Evolutionary conservation across 2,113 vertebrate genomes (phyloP), one percentile per base, ranked within the genome.

Genomic region (Mormyrus lacerda): DNA sequence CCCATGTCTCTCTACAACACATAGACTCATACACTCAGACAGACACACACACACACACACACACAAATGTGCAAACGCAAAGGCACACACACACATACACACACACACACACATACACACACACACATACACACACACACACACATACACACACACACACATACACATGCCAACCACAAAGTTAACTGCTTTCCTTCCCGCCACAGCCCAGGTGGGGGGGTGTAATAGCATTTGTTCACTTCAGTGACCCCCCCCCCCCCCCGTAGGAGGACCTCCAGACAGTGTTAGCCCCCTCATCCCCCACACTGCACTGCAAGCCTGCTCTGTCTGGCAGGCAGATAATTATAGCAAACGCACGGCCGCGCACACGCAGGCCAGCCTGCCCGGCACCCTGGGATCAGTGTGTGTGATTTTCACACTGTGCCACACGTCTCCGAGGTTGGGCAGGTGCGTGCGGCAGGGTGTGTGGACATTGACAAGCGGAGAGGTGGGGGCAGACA

Each of bases 311-410:
- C 45, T 42, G 31, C 15, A 0, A 50, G 85, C 69, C n/a, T 61
- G 50, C 53, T 51, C 50, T 53, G 27, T 50, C 84, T 87, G 89
- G 82, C 84, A 87, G 61, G 7, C 45, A 87, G 89, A 55, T 89
- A 89, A 89, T 89, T 50, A 53, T 69, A 53, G 65, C 89, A 89
- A 87, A 89, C 73, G 84, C 58, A 55, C 58, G 17, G 45, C 39
- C 24, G 51, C 27, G 0, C 42, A 73, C 31, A 85, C 47, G 48
- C 82, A 50, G 45, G 61, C 27, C 58, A 89, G n/a, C 39, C 42
- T 24, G 35, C 21, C 35, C 17, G 69, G 58, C 31, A 35, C 61
- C 84, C 69, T 39, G 58, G 24, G 58, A 61, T 61, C 19, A 24
- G 58, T 61, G 58, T n/a, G 31, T 39, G 27, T 76, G 69, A 15